Base-by-base conservation (phyloP, 2,888 invertebrate genomes). In the Hemaris fuciformis region DNA sequence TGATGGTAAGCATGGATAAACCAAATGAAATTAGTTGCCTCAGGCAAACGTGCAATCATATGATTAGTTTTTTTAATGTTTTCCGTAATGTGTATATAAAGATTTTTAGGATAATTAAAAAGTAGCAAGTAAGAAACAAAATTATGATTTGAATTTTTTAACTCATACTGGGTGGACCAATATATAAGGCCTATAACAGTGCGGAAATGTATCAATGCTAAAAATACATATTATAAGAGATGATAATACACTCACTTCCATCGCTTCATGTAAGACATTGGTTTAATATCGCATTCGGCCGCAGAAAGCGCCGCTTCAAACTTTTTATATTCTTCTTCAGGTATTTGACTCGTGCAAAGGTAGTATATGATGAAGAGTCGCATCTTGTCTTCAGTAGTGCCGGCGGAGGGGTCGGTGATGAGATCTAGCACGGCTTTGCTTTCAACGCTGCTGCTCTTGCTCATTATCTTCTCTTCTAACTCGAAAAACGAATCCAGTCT, bases 391-490 rank as follows among this genome's bases (percentile, higher is more conserved):
- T 98, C 98, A 0, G 96, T 94, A 0, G 96, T 95, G 0, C 99
- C 99, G 48, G 97, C 96, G 67, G 96, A 96, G 0, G 96, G 94
- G 85, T 99, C 98, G 13, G 95, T 93, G 63, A 99, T 94, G 42
- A 99, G 94, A 72, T 99, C 99, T 80, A 98, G 87, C n/a, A 99
- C 92, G 23, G 96, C 95, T 83, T 97, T 96, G 80, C 97, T 98
- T 67, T 93, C 93, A 0, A 93, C 84, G 63, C 96, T 88, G 3
- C 95, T 95, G 71, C 95, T 95, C 89, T 96, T 97, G 58, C 96
- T 97, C 97, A 99, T 98, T 56, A 99, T 96, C 87, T 99, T 99
- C 83, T 99, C 99, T 93, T 99, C 99, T 64, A 98, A 93, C 88
- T 99, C 99, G 82, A 99, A 99, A 81, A 98, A 98, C 0, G 98